Evolutionary conservation across 2,113 vertebrate genomes (phyloP).

Genomic region (Platysteira castanea): DNA sequence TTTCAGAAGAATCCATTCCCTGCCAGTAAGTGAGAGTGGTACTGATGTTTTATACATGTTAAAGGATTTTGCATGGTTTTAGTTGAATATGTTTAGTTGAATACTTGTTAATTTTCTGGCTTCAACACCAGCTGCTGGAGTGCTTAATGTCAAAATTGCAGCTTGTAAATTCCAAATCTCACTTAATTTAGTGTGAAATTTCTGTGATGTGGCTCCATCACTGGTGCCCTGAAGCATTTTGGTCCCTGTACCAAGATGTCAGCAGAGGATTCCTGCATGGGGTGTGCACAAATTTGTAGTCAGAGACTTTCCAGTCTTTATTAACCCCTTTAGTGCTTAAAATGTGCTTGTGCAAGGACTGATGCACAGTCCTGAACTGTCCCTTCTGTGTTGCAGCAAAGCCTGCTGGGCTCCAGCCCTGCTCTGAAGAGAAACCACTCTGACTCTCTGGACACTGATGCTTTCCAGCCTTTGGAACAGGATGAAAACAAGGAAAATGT

Average conservation of each 20-base stretch:
- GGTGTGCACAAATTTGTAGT: accelerated
- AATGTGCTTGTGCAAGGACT: neutral
- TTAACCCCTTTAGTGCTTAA: neutral
- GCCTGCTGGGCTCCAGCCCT: conserved; percentile 83
- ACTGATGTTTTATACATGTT: neutral
- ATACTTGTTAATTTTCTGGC: neutral
- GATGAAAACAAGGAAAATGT: conserved; percentile 90
- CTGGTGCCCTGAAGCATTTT: neutral
- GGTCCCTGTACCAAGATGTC: neutral
- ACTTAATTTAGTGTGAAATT: neutral
- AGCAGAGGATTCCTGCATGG: neutral
- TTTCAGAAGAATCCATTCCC: conserved; percentile 69
- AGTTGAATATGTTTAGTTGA: neutral
- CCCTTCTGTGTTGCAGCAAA: conserved; percentile 65
- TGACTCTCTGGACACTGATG: conserved; percentile 70
- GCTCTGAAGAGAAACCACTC: conserved; percentile 78
- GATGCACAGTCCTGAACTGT: neutral
- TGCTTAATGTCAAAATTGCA: neutral
- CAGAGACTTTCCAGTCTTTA: neutral
- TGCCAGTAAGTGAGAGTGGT: conserved; percentile 70
- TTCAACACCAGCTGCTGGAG: neutral
- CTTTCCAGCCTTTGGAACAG: conserved; percentile 68
- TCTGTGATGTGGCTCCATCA: accelerated
- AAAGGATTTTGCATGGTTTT: neutral
- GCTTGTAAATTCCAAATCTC: neutral